Base-by-base conservation (phyloP, 2,797 vertebrate species). In the Lophius americanus region DNA sequence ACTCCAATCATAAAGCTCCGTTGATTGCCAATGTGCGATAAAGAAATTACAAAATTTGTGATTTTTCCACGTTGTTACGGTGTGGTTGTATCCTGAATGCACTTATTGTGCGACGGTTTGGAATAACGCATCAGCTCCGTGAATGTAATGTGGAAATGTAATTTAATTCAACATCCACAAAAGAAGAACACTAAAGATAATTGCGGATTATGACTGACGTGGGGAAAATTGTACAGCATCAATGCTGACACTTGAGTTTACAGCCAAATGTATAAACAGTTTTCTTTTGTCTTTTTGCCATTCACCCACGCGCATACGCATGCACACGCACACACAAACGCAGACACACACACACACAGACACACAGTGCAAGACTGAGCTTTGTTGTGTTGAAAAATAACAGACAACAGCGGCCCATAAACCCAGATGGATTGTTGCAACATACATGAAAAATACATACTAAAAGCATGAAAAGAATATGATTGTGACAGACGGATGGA, bases 231-330 rank as follows among this genome's bases (percentile, higher is more conserved):
- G 44, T 7, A 7, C 35, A 43, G 23, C 39, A 51, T 55, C 10
- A 44, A 10, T 44, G 43, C 11, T 9, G 10, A 42, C 23, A 48
- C 7, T 51, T 37, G 9, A 2, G 44, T n/a, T 39, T 70, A 46
- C 36, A 51, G 12, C 6, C 35, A 42, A 35, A 50, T 61, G 42
- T 53, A 63, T 23, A 23, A 23, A 23, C 23, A 23, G 23, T 23
- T 51, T 46, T 12, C n/a, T 70, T 46, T 64, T 35, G 33, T 67
- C 10, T 14, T 41, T 9, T n/a, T 33, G 50, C 33, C 37, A 39
- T 6, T 61, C 53, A 5, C 14, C 48, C 38, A 10, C 39, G 23
- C 23, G 23, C 23, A 41, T 4, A 55, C 9, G 39, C 8, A 14
- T 5, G 39, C 37, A 42, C 41, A 42, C 3, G 6, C 41, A 42